Evolutionary conservation across 2,888 invertebrate species (phyloP).

Genomic region (Heterodera filipjevi): DNA sequence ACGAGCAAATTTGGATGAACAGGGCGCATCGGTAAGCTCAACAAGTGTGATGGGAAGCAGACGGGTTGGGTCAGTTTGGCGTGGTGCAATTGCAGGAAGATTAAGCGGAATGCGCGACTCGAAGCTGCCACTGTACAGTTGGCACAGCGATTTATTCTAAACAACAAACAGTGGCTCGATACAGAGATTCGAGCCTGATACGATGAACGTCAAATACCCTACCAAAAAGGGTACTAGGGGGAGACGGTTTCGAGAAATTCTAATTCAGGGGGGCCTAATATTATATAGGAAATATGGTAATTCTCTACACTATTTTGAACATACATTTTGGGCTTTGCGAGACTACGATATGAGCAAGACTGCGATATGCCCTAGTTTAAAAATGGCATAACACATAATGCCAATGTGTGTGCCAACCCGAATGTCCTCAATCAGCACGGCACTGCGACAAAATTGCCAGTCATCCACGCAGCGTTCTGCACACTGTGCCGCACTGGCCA

Average conservation of each 20-base stretch:
- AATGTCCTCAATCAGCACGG: slow-evolving; percentile 40
- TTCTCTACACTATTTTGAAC: too few species aligned
- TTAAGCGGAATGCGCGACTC: slow-evolving; percentile 8
- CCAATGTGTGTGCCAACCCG: background rate
- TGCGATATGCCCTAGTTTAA: background rate
- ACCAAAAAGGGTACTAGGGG: too few species aligned
- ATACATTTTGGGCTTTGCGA: too few species aligned
- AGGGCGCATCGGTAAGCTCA: slow-evolving; percentile 20
- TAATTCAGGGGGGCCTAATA: too few species aligned
- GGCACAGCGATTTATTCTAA: slow-evolving; percentile 22
- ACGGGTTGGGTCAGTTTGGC: background rate
- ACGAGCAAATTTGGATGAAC: slow-evolving; percentile 16
- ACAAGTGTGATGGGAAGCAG: slow-evolving; percentile 11
- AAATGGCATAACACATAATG: background rate
- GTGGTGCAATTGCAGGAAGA: background rate
- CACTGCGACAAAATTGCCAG: slow-evolving; percentile 42
- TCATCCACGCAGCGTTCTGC: slow-evolving; percentile 47
- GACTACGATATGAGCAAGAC: too few species aligned
- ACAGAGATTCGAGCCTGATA: too few species aligned
- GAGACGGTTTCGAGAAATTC: too few species aligned
- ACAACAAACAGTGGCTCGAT: too few species aligned
- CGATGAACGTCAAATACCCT: too few species aligned
- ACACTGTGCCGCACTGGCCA: slow-evolving; percentile 38
- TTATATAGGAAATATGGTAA: too few species aligned
- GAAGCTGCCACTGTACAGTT: slow-evolving; percentile 4